A percentile compares a stretch with the other conserved stretches of the same genome.
These are phyloP conservation scores for Rhineura floridana DNA, from an alignment of 2,113 vertebrate species.

Conservation along the genomic window DNA sequence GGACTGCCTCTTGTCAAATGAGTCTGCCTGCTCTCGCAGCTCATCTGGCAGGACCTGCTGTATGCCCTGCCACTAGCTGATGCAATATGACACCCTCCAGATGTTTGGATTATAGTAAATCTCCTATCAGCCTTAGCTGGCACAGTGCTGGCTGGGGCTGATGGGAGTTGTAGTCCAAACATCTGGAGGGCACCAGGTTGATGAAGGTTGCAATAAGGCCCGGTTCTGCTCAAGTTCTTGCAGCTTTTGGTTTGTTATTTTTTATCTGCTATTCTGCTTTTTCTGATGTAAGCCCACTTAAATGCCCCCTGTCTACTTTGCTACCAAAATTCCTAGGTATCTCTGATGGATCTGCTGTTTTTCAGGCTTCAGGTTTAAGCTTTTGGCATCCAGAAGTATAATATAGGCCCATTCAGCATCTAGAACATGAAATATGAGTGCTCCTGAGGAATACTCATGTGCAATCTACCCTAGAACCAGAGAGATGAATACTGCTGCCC, in stretches of 20 bases:
- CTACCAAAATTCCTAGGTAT: not conserved
- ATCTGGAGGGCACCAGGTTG: no score
- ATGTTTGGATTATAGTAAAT: no score
- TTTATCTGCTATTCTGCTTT: not conserved
- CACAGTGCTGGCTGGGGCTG: no score
- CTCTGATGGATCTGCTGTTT: not conserved
- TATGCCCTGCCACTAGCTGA: not conserved
- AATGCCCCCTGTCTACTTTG: not conserved
- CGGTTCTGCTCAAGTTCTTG: not conserved
- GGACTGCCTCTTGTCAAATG: not conserved
- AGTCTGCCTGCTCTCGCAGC: not conserved
- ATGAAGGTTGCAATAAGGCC: not conserved
- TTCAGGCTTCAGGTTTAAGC: not conserved
- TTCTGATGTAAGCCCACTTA: not conserved
- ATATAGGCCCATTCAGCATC: not conserved
- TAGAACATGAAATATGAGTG: not conserved
- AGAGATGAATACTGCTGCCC: not conserved
- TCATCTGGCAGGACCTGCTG: not conserved
- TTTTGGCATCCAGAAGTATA: not conserved
- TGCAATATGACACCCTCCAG: no score
- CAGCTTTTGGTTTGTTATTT: not conserved
- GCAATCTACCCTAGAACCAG: no score
- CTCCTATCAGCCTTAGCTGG: no score
- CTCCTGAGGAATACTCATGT: not conserved
- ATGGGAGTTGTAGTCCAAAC: no score